These are phyloP conservation scores for Isichthys henryi DNA, from an alignment of 2,113 vertebrate species.

Conservation along the genomic window DNA sequence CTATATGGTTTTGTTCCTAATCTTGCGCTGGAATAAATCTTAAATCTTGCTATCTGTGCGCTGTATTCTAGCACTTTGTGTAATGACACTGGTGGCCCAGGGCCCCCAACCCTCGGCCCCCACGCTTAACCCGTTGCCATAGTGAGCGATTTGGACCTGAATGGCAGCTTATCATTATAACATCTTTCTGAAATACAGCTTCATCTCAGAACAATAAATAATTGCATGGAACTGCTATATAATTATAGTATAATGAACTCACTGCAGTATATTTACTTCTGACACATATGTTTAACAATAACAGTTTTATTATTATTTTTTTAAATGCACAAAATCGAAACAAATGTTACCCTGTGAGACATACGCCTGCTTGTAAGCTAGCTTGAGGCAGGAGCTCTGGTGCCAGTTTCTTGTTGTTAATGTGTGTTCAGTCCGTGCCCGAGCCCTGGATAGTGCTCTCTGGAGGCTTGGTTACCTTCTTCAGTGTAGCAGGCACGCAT, in stretches of 20 bases:
- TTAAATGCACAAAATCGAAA: not conserved
- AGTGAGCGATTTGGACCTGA: not conserved
- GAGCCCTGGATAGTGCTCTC: not conserved
- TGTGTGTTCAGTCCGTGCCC: not conserved
- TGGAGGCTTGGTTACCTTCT: not conserved
- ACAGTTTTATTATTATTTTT: not conserved
- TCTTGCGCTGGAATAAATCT: not conserved
- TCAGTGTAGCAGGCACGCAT: not conserved
- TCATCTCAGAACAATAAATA: not conserved
- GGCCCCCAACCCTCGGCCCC: not conserved
- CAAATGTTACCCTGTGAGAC: not conserved
- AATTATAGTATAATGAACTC: not conserved
- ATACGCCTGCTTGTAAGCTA: not conserved
- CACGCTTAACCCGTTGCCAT: not conserved
- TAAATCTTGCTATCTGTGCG: not conserved
- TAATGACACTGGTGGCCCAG: not conserved
- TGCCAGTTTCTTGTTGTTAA: not conserved
- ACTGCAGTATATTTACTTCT: not conserved
- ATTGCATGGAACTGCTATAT: not conserved
- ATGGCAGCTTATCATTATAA: not conserved
- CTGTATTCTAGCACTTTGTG: not conserved
- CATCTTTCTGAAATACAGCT: not conserved
- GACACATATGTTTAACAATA: not conserved
- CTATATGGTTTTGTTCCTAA: conserved; percentile 22
- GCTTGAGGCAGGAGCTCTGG: not conserved